Base-by-base conservation (phyloP, 2,888 invertebrate species). In the Epinotia bilunana region DNA sequence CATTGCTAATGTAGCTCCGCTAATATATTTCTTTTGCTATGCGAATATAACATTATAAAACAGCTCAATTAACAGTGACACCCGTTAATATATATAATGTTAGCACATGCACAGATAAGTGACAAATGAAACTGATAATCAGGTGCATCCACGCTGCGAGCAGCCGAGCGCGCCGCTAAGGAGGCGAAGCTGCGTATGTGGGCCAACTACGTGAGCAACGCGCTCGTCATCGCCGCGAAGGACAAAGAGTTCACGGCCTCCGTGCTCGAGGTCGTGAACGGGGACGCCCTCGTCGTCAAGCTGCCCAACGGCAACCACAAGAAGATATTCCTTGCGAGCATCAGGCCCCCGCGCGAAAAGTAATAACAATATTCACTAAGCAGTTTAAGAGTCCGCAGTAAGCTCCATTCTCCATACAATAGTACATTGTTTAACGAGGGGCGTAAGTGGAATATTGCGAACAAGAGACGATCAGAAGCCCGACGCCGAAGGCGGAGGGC, bases 311-410 rank as follows among this genome's bases (percentile, higher is more conserved):
- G 97, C 55, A 95, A 95, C 55, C 93, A 95, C 60, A 98, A 98
- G 90, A 99, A 99, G 91, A 96, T 99, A 63, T 99, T 99, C 94
- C 95, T 99, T 77, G 97, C 99, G 46, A 99, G 99, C 88, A 97
- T 99, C 86, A 96, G 99, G 81, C 98, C 99, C 69, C 99, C 99
- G 55, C 96, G 98, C 90, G 98, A 96, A 87, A 94, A 93, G 95
- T 95, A 87, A 85, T 39, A 33, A 6, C 33, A 33, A 4, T 49
- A 53, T 53, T 53, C 53, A 49, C 49, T 16, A 49, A 49, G n/a
- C 7, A 49, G 49, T 49, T 46, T 46, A n/a, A n/a, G n/a, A n/a
- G n/a, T n/a, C n/a, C n/a, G n/a, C n/a, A n/a, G n/a, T n/a, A n/a
- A n/a, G n/a, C n/a, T n/a, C n/a, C n/a, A n/a, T n/a, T n/a, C n/a